Percentiles rank a stretch among this genome's conserved stretches.
Conservation (phyloP, 2,113 vertebrate species). For the Tylochromis polylepis region DNA sequence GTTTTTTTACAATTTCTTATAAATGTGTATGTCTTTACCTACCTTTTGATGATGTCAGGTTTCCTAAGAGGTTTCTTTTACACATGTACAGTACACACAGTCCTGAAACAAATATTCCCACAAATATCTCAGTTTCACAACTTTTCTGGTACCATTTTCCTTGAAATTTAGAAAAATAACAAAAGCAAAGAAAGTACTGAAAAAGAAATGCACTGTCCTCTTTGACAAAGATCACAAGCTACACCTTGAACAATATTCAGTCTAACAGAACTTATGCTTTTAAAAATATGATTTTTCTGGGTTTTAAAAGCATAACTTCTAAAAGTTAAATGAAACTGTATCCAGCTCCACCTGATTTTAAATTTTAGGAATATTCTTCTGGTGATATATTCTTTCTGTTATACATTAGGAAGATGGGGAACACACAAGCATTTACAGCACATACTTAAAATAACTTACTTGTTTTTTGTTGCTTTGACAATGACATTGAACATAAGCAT, state of each 20-base stretch:
- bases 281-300: not conserved
- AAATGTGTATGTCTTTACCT: not conserved
- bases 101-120: conserved; percentile 15
- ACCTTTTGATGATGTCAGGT: conserved; percentile 8
- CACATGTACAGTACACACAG: not conserved
- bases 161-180: not conserved
- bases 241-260: not conserved
- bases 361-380: not conserved
- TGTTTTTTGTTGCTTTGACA: no score
- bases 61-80: not conserved
- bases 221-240: not conserved
- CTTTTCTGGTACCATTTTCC: not conserved
- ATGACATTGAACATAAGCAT: no score
- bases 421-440: not conserved
- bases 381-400: not conserved
- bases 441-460: not conserved
- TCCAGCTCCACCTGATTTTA: not conserved
- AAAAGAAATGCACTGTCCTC: not conserved
- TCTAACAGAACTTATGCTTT: not conserved
- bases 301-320: not conserved
- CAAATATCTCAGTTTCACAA: not conserved
- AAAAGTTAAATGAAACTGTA: not conserved
- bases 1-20: not conserved
- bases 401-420: not conserved
- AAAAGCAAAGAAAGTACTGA: not conserved